These are phyloP conservation scores for cat (Felis catus) DNA, from an alignment of 2,113 vertebrate species.

Conservation along the genomic window DNA sequence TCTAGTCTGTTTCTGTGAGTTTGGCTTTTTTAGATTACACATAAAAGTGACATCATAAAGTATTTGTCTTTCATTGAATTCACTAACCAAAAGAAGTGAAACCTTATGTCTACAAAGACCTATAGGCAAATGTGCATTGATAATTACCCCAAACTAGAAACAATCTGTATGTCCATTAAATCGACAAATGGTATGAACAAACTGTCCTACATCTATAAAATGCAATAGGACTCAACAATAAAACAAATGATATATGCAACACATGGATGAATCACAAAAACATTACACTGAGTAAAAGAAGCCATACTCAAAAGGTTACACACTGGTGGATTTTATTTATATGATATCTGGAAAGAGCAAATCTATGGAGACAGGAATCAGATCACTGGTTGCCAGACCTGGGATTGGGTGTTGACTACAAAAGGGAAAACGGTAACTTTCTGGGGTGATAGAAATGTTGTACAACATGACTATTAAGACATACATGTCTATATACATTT, in stretches of 20 bases:
- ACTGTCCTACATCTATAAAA: background rate
- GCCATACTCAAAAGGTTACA: background rate
- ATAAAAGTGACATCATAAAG: background rate
- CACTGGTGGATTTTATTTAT: background rate
- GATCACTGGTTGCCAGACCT: background rate
- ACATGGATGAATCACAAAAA: background rate
- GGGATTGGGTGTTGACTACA: background rate
- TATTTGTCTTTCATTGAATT: background rate
- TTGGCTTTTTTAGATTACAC: background rate
- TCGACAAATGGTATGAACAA: background rate
- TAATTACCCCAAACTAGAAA: background rate
- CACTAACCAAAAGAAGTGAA: background rate
- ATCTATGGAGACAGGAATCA: background rate
- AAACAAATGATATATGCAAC: background rate
- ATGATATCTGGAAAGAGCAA: background rate
- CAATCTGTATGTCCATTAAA: background rate
- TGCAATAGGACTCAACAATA: background rate
- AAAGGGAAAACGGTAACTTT: background rate
- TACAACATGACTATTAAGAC: background rate
- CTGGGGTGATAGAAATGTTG: background rate
- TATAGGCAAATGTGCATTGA: background rate
- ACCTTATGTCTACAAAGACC: background rate
- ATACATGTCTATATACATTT: background rate
- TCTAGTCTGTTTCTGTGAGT: background rate
- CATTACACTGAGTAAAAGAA: background rate